Evolutionary conservation across 2,888 invertebrate species (phyloP).

Genomic region (Drosophila maculinotata): DNA sequence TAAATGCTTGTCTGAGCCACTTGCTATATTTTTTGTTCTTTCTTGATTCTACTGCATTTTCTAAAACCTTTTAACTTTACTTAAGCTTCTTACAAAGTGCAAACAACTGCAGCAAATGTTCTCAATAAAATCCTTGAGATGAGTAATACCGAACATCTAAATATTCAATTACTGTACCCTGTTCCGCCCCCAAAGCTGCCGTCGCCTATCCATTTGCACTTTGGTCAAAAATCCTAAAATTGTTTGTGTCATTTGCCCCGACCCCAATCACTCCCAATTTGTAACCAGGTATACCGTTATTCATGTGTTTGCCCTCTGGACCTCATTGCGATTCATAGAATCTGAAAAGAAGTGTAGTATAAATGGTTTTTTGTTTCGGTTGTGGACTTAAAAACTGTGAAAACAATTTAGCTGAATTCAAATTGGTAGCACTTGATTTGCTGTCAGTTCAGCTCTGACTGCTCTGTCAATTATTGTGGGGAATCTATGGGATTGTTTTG

Average conservation of each 20-base stretch:
- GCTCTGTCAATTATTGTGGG: conserved; percentile 11
- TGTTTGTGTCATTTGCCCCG: conserved; percentile 1
- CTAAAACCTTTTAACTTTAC: conserved; percentile 3
- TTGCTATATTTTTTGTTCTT: background rate
- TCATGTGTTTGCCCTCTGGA: conserved; percentile 34
- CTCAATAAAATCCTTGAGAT: conserved; percentile 17
- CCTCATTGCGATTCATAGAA: conserved; percentile 41
- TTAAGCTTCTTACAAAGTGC: conserved; percentile 38
- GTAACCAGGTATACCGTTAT: conserved; percentile 13
- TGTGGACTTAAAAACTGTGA: conserved; percentile 1
- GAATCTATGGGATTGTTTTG: conserved; percentile 7
- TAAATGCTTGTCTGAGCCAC: background rate
- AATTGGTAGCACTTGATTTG: conserved; percentile 17
- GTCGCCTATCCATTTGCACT: background rate
- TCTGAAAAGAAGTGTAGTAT: background rate
- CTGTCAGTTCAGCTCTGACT: conserved; percentile 8
- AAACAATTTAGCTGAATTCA: conserved; percentile 2
- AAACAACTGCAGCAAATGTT: conserved; percentile 26
- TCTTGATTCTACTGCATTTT: conserved; percentile 11
- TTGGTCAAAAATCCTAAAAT: conserved; percentile 10
- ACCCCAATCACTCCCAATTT: background rate
- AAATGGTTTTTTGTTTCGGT: conserved; percentile 25
- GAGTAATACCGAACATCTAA: conserved; percentile 36
- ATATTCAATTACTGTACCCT: conserved; percentile 56
- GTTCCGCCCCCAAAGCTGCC: background rate